These are phyloP conservation scores for Pteromalus puparum DNA, from an alignment of 1,140 invertebrate genomes.

Conservation along the genomic window DNA sequence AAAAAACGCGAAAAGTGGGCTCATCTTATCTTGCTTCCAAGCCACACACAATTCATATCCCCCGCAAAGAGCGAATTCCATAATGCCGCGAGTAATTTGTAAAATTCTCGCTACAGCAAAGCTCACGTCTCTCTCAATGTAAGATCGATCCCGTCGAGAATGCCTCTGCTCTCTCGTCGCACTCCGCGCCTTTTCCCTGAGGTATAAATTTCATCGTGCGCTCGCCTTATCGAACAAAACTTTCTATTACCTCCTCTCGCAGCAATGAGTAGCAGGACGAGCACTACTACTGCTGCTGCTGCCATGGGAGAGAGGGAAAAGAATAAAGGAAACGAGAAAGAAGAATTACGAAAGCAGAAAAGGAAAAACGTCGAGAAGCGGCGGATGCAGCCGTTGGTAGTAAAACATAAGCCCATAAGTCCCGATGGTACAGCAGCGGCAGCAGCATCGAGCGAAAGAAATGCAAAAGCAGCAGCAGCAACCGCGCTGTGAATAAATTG, in stretches of 20 bases:
- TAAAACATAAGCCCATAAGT: constrained; percentile 27
- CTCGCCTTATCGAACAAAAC: constrained; percentile 14
- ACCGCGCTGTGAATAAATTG: constrained; percentile 5
- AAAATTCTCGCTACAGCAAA: constrained; percentile 33
- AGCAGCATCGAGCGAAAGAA: not conserved
- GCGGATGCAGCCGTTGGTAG: constrained; percentile 2
- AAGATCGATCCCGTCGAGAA: constrained; percentile 2
- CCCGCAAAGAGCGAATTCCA: not conserved
- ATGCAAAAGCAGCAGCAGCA: not conserved
- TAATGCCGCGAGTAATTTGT: constrained; percentile 5
- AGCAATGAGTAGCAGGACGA: not conserved
- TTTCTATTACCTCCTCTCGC: constrained; percentile 7
- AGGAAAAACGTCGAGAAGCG: not conserved
- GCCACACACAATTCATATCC: too few relatives aligned
- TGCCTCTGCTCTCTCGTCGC: not conserved
- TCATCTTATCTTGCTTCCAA: too few relatives aligned
- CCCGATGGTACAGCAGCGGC: not conserved
- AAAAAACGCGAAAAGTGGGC: too few relatives aligned
- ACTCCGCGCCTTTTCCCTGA: not conserved
- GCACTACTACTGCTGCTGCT: not conserved
- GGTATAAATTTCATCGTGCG: constrained; percentile 36
- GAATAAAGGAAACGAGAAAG: not conserved
- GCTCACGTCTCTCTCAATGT: not conserved
- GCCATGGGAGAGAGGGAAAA: too few relatives aligned
- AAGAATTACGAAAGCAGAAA: not conserved